These are phyloP conservation scores for Flexamia atlantica DNA, from an alignment of 2,888 invertebrate genomes.

Conservation along the genomic window DNA sequence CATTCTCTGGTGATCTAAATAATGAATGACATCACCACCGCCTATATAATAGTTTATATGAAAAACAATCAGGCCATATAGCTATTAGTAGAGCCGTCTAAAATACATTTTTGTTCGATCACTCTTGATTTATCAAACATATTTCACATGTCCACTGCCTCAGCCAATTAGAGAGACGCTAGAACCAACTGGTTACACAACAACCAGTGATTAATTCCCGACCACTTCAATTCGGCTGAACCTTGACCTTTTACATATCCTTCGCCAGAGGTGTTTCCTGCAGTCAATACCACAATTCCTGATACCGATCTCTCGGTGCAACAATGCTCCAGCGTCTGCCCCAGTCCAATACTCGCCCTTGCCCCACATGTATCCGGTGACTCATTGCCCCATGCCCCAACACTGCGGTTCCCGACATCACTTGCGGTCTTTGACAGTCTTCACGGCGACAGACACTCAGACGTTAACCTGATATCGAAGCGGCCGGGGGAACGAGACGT, in stretches of 20 bases:
- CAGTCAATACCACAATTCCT: not conserved
- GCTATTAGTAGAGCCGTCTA: too few species aligned
- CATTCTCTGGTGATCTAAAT: too few species aligned
- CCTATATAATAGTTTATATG: too few species aligned
- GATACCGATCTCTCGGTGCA: not conserved
- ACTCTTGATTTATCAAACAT: too few species aligned
- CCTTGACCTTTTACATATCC: slow-evolving; percentile 13
- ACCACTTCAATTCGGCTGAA: not conserved
- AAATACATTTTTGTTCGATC: too few species aligned
- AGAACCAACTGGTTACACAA: not conserved
- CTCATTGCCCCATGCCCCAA: not conserved
- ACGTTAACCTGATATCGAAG: too few species aligned
- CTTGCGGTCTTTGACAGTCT: not conserved
- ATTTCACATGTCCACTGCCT: too few species aligned
- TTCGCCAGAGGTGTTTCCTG: not conserved
- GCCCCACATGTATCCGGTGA: slow-evolving; percentile 16
- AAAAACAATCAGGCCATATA: too few species aligned
- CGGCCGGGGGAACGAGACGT: too few species aligned
- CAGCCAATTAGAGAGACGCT: not conserved
- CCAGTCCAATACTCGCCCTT: slow-evolving; percentile 2
- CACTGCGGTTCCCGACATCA: not conserved
- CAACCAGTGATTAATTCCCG: not conserved
- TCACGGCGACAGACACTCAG: not conserved
- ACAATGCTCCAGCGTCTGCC: slow-evolving; percentile 1
- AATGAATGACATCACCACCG: too few species aligned